phyloP scores from a whole-genome alignment of 2,113 vertebrate species.

The Thryonomys swinderianus region DNA sequence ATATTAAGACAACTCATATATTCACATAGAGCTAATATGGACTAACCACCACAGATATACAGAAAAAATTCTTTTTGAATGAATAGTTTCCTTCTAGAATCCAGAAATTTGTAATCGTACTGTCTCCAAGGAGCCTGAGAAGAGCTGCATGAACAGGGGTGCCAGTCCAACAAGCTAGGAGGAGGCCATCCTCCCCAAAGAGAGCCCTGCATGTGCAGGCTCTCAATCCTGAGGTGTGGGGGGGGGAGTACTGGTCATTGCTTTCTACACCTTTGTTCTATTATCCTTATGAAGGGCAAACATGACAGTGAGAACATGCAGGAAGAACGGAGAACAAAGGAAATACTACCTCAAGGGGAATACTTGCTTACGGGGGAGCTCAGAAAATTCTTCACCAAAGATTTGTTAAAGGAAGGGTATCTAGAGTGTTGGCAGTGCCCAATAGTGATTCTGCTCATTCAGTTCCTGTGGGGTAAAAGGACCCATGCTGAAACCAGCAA shows the following conservation, averaged over 20 bases:
- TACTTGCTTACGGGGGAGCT: not conserved
- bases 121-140: not conserved
- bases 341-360: not conserved
- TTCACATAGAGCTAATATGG: not conserved
- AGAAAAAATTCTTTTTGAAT: not conserved
- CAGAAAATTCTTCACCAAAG: not conserved
- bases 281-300: not conserved
- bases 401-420: not conserved
- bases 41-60: not conserved
- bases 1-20: not conserved
- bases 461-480: not conserved
- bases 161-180: not conserved
- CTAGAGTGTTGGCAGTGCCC: not conserved
- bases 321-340: not conserved
- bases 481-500: not conserved
- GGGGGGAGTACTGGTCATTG: not conserved
- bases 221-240: not conserved
- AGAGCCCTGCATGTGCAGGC: not conserved
- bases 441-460: not conserved
- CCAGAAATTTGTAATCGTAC: not conserved
- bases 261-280: not conserved
- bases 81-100: not conserved
- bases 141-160: not conserved
- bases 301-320: not conserved
- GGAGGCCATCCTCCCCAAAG: not conserved